Evolutionary conservation across 2,797 vertebrate species (phyloP).

Genomic region (Trichosurus vulpecula): DNA sequence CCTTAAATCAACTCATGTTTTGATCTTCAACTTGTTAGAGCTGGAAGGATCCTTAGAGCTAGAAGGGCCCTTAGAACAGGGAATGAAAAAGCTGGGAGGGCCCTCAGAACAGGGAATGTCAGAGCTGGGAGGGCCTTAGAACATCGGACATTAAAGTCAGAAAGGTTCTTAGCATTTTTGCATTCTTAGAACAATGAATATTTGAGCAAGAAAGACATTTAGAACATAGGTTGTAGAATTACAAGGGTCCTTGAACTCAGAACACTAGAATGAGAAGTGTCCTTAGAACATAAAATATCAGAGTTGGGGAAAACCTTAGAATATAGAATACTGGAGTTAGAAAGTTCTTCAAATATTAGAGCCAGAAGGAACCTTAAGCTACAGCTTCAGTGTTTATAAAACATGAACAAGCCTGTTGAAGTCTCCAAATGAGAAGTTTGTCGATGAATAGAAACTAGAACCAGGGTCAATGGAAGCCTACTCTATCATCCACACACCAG

Average conservation of each 20-base stretch:
- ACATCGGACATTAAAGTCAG: not conserved
- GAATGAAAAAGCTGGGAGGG: not conserved
- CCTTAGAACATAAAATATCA: not conserved
- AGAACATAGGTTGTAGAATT: not conserved
- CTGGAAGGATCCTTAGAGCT: not conserved
- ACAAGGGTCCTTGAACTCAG: not conserved
- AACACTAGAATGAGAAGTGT: not conserved
- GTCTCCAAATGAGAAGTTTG: not conserved
- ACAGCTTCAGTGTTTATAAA: too few relatives aligned
- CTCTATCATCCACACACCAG: rapidly evolving
- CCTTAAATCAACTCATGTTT: not conserved
- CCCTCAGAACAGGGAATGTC: not conserved
- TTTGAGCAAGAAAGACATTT: not conserved
- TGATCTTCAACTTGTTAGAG: not conserved
- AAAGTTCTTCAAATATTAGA: not conserved
- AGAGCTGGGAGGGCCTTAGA: not conserved
- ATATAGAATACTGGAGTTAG: not conserved
- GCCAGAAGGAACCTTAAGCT: not conserved
- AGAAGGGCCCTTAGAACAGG: not conserved
- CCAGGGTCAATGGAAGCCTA: too few relatives aligned
- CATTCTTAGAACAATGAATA: not conserved
- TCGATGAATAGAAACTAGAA: not conserved
- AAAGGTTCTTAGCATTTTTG: not conserved
- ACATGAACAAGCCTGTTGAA: not conserved
- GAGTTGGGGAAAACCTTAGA: not conserved